These are phyloP conservation scores for Morphnarchus princeps DNA, from an alignment of 2,113 vertebrate species.

Conservation along the genomic window DNA sequence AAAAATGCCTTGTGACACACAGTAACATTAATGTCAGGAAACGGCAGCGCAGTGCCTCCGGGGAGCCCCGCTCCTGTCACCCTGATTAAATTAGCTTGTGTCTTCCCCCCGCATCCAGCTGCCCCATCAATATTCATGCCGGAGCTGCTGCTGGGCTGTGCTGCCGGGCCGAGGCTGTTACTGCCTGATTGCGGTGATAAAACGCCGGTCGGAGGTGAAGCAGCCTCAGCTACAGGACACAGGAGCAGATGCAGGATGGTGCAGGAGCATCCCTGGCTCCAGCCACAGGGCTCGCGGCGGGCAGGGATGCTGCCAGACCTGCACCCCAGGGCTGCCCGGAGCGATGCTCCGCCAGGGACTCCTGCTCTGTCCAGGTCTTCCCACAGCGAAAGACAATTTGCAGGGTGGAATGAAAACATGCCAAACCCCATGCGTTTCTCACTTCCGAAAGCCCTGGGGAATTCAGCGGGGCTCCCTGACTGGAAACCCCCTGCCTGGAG, in stretches of 20 bases:
- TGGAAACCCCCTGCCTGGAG: not conserved
- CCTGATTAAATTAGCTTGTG: not conserved
- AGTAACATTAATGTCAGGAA: slow-evolving; percentile 4
- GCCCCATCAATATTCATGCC: not conserved
- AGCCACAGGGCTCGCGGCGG: rapidly evolving
- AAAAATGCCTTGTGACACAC: slow-evolving; percentile 26
- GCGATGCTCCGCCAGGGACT: rapidly evolving
- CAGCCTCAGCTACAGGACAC: rapidly evolving
- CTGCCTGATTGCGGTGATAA: not conserved
- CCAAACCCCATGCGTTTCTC: rapidly evolving
- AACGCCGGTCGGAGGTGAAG: not conserved
- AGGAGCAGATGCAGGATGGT: not conserved
- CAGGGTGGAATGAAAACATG: not conserved
- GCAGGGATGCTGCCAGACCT: not conserved
- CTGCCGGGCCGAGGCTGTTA: not conserved
- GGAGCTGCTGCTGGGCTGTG: not conserved
- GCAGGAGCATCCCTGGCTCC: not conserved
- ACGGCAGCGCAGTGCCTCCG: not conserved
- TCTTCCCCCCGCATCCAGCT: not conserved
- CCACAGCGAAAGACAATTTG: rapidly evolving
- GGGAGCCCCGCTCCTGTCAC: slow-evolving; percentile 23
- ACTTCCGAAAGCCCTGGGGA: rapidly evolving
- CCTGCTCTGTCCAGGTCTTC: not conserved
- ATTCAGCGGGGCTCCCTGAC: not conserved
- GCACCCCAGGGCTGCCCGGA: not conserved